Conservation (phyloP, 1,140 invertebrate species). For the Pseudobourletiella spinata region DNA sequence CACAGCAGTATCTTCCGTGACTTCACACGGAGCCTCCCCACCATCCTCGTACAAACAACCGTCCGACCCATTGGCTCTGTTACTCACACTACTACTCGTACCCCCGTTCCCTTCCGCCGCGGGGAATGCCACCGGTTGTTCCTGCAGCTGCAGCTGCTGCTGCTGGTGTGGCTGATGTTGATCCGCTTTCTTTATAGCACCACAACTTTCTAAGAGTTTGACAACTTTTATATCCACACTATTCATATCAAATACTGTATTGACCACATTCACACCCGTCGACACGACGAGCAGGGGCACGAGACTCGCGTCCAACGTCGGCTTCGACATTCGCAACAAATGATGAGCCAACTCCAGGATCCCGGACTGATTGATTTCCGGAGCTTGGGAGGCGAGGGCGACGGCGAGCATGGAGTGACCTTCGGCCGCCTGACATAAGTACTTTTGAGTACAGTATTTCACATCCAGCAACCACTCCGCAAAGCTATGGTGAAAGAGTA, state of each 20-base stretch:
- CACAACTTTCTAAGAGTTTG: slow-evolving; percentile 46
- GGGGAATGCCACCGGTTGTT: no score
- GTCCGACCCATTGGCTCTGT: slow-evolving; percentile 6
- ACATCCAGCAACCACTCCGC: slow-evolving; percentile 90
- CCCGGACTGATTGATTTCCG: slow-evolving; percentile 46
- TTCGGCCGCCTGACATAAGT: slow-evolving; percentile 73
- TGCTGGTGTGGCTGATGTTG: not conserved
- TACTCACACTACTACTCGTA: no score
- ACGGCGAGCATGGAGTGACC: slow-evolving; percentile 83
- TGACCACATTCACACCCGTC: slow-evolving; percentile 26
- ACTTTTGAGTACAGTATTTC: slow-evolving; percentile 91
- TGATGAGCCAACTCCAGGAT: slow-evolving; percentile 51
- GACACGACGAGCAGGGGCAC: slow-evolving; percentile 42
- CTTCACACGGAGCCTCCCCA: slow-evolving; percentile 34
- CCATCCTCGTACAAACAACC: slow-evolving; percentile 27
- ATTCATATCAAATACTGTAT: slow-evolving; percentile 14
- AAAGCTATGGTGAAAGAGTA: slow-evolving; percentile 80
- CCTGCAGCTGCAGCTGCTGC: not conserved
- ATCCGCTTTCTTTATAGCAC: slow-evolving; percentile 37
- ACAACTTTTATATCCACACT: slow-evolving; percentile 24
- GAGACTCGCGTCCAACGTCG: slow-evolving; percentile 43
- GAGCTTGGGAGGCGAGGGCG: slow-evolving; percentile 59
- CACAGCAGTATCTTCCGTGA: slow-evolving; percentile 34
- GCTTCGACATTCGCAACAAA: slow-evolving; percentile 43
- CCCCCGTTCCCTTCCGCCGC: not conserved